Evolutionary conservation across 2,113 vertebrate species (phyloP), one percentile per base, ranked within the genome.

Genomic region (Forbesichthys papilliferus): DNA sequence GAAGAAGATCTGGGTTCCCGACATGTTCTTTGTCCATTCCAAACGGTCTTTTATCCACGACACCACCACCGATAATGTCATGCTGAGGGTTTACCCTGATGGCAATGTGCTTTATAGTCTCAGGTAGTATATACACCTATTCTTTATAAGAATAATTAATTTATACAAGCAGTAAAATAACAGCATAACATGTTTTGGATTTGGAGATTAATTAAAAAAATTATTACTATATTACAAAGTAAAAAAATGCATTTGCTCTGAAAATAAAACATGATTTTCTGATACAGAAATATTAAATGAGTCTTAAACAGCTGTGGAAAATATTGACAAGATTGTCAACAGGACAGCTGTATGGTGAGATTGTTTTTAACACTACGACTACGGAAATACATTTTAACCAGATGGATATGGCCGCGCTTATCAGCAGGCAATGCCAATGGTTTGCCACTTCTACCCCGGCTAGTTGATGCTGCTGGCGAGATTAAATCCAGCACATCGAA

Each of bases 1-100:
- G 76, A 98, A 98, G 91, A 99, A 99, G 90, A 99, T 99, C 75
- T 99, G 97, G 98, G 97, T 99, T 1, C 98, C 98, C 0, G 97
- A 99, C 84, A 98, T 99, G 96, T 99, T 99, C 78, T 99, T 99
- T 0, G 97, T 99, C 59, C 98, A 99, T 84, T 99, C 97, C 42
- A 99, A 99, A 82, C 93, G 96, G 46, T 99, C 97, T 49, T 99
- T 99, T 81, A 99, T 98, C 84, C 98, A 99, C 20, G 20, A 20
- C 20, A 20, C 20, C 20, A 20, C 20, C 20, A 20, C 20, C 20
- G 20, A 20, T 20, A 99, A 99, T 0, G 94, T 99, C 81, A 99
- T 99, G 97, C 90, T 99, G 69, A 92, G 97, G 3, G 96, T 99
- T 27, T 95, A 97, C 82, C 98, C 98, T 0, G 96, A 99, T 0